A percentile compares a stretch with the other conserved stretches of the same genome.
Evolutionary conservation across 1,140 invertebrate genomes (phyloP).

Genomic region (Orius insidiosus): DNA sequence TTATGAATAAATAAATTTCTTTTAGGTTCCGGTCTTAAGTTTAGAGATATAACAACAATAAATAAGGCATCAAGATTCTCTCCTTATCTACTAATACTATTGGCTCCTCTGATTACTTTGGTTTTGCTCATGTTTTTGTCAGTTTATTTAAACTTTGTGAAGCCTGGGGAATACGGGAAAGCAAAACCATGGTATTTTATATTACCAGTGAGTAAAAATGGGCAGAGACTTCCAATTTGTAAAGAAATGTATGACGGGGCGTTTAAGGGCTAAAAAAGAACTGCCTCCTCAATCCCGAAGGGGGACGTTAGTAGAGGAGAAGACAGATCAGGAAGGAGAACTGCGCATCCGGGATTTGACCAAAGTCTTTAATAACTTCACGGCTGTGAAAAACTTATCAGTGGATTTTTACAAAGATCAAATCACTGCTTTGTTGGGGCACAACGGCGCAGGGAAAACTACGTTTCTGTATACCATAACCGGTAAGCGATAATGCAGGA

Average conservation of each 20-base stretch:
- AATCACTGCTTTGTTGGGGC: constrained; percentile 70
- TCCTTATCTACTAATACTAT: too few species aligned
- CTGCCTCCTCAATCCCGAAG: too few species aligned
- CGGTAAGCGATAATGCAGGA: too few species aligned
- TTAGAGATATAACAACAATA: too few species aligned
- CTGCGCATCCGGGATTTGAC: constrained; percentile 23
- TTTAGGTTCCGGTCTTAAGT: too few species aligned
- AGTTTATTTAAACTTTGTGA: constrained; percentile 19
- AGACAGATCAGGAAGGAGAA: too few species aligned
- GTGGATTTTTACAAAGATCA: constrained; percentile 49
- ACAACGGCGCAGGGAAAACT: constrained; percentile 81
- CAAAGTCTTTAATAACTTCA: constrained; percentile 15
- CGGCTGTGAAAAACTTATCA: constrained; percentile 30
- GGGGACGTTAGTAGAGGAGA: too few species aligned
- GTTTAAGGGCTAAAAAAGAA: too few species aligned
- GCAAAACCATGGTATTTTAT: constrained; percentile 19
- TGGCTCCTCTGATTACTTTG: not conserved
- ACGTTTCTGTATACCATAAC: constrained; percentile 43
- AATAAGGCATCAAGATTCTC: too few species aligned
- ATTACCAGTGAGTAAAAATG: constrained; percentile 1
- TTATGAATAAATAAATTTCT: too few species aligned
- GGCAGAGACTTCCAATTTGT: too few species aligned
- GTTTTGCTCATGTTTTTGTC: not conserved
- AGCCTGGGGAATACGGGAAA: constrained; percentile 18
- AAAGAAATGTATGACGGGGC: too few species aligned